Conservation (phyloP, 2,113 vertebrate genomes). For the Talpa occidentalis region DNA sequence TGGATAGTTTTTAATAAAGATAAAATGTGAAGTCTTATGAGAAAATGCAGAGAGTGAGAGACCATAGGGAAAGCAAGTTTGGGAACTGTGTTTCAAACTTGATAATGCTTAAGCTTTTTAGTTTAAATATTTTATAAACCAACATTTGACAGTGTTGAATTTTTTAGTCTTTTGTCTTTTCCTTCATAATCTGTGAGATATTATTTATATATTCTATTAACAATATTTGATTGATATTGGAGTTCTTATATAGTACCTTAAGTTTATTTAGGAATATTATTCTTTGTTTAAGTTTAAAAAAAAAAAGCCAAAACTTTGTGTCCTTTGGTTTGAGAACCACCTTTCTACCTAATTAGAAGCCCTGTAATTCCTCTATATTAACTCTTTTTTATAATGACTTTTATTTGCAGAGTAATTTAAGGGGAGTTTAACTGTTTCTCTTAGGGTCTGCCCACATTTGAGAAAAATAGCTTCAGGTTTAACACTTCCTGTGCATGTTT, state of each 20-base stretch:
- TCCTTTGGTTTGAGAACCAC: not conserved
- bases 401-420: not conserved
- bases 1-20: slow-evolving; percentile 7
- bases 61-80: too few relatives aligned
- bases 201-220: not conserved
- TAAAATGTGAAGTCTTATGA: slow-evolving; percentile 22
- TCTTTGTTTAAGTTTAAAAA: not conserved
- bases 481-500: slow-evolving; percentile 35
- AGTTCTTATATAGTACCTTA: not conserved
- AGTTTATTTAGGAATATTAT: slow-evolving; percentile 36
- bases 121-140: not conserved
- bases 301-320: not conserved
- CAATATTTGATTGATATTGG: not conserved
- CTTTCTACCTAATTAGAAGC: not conserved
- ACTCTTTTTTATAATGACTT: not conserved
- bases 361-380: not conserved
- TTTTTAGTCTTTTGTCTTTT: not conserved
- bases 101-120: not conserved
- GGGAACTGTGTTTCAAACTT: not conserved
- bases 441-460: not conserved
- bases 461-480: not conserved
- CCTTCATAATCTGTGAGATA: not conserved
- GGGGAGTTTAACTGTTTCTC: not conserved
- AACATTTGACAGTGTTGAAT: not conserved
- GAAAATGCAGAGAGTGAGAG: not conserved